Base-by-base conservation (phyloP, 1,140 invertebrate genomes). In the Trachymyrmex septentrionalis region DNA sequence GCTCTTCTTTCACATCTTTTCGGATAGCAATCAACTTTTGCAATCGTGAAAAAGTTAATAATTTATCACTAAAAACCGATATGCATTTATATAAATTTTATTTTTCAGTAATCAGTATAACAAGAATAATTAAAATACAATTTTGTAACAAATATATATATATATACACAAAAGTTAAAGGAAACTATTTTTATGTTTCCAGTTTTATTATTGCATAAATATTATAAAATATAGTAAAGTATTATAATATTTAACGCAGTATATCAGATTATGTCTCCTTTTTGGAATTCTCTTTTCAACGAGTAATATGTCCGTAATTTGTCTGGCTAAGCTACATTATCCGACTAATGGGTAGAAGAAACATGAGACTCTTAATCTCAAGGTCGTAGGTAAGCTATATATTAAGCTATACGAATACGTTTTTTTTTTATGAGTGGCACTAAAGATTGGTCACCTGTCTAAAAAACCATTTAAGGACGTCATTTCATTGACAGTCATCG, bases 281-380 rank as follows among this genome's bases (percentile, higher is more conserved):
- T n/a, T 55, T 55, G 3, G 3, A 55, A 55, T 55, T 55, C 53
- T 55, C 53, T 55, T 55, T 55, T n/a, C 19, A 7, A 55, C 12
- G 16, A 27, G 9, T 38, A 19, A 34, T 64, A n/a, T 30, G 34
- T 66, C 9, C 19, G 34, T 38, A 66, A 66, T 66, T 34, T 66
- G 0, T n/a, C 19, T 66, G 14, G 19, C 9, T 66, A 34, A 66
- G 0, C 4, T 67, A 44, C 9, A 44, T 67, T 67, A 21, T 67
- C n/a, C 1, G 66, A 44, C 12, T 44, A 44, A 10, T 38, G 6
- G 94, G 93, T 96, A 95, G 95, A 95, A 96, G 96, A 96, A 96
- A 95, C 95, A 96, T 94, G 30, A 34, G 95, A 96, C 96, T 96
- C 95, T 96, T 96, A 96, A 96, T 96, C 96, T 96, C 95, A 94